Percentiles rank a stretch among this genome's conserved stretches.
Evolutionary conservation across 2,113 vertebrate genomes (phyloP).

Genomic region (Casuarius casuarius): DNA sequence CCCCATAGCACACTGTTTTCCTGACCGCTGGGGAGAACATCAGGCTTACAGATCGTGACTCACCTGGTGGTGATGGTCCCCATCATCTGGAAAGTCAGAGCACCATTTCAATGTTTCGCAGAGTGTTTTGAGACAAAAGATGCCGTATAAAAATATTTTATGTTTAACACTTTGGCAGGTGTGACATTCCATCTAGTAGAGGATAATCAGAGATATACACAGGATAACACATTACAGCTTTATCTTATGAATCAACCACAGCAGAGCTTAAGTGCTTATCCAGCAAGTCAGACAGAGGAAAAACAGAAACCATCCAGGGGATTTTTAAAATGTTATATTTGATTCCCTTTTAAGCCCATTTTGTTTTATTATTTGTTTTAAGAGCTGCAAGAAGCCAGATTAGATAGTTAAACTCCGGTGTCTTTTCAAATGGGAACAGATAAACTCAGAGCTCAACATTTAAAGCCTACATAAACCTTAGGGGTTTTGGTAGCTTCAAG

Average conservation of each 20-base stretch:
- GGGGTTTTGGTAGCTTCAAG: not conserved
- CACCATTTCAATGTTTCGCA: not conserved
- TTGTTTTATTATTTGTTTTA: not conserved
- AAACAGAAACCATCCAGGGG: not conserved
- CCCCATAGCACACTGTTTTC: not conserved
- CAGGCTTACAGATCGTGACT: not conserved
- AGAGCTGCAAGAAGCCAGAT: not conserved
- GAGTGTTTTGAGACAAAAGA: not conserved
- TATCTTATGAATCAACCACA: not conserved
- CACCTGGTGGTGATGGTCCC: not conserved
- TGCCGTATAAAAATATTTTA: not conserved
- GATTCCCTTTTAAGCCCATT: not conserved
- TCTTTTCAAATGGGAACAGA: not conserved
- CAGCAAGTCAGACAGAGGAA: not conserved
- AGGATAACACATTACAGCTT: not conserved
- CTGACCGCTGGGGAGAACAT: not conserved
- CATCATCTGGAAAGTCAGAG: not conserved
- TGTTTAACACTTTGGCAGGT: not conserved
- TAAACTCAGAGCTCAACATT: conserved; percentile 16
- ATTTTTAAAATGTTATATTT: not conserved
- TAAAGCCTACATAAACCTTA: not conserved
- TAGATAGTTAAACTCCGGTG: not conserved
- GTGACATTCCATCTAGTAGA: not conserved
- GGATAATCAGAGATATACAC: not conserved
- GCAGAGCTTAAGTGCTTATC: not conserved